Evolutionary conservation across 1,140 invertebrate genomes (phyloP), one percentile per base, ranked within the genome.

Genomic region (Carposina sasakii): DNA sequence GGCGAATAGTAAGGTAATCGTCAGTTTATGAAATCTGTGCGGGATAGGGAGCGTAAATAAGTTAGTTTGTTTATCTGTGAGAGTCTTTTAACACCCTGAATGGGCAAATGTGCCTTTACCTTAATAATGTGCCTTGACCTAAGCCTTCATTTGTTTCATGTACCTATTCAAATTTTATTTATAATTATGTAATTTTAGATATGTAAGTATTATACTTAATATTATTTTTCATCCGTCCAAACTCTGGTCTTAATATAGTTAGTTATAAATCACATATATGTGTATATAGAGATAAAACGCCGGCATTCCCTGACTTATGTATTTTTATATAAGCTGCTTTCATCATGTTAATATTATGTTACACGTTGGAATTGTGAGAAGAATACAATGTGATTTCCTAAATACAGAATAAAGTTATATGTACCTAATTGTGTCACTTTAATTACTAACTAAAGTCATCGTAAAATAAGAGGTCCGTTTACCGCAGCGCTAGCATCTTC

Each of bases 231-330:
- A 40, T 57, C 59, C 59, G 59, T 61, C 59, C 59, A 57, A 61
- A 54, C 33, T 61, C 59, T 61, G 59, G 59, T 61, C 59, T 57
- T 57, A 57, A 52, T 33, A 48, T 49, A 57, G 54, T 57, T 52
- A 48, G 34, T 48, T 33, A 46, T 16, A 46, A 36, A 46, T 23
- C 36, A 37, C 31, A 28, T 46, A 23, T 22, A 46, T 19, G 17
- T 46, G 5, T 46, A 34, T n/a, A n/a, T n/a, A n/a, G n/a, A n/a
- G n/a, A n/a, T n/a, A n/a, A n/a, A n/a, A n/a, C n/a, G n/a, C n/a
- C n/a, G n/a, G n/a, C n/a, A n/a, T n/a, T n/a, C n/a, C n/a, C n/a
- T n/a, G n/a, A n/a, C n/a, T n/a, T n/a, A n/a, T n/a, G n/a, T n/a
- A n/a, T n/a, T n/a, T n/a, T n/a, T n/a, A n/a, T n/a, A n/a, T n/a